Base-by-base conservation (phyloP, 2,888 invertebrate genomes). In the Phlogophora meticulosa region DNA sequence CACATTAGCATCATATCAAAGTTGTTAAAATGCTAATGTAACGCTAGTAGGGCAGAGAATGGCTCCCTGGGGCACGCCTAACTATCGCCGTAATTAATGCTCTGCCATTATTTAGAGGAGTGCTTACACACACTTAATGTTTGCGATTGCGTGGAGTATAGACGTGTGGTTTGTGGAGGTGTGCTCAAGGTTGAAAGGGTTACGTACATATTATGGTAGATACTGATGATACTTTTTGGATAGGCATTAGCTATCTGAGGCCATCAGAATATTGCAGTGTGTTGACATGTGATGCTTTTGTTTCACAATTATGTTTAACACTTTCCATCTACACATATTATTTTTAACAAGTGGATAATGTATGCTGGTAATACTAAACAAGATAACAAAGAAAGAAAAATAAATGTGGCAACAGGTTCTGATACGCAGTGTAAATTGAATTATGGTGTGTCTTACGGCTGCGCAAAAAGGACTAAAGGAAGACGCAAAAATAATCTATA, bases 81-180 rank as follows among this genome's bases (percentile, higher is more conserved):
- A 74, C 79, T 76, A 80, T 78, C 72, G 57, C 52, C 55, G 75
- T 84, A 84, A 85, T 84, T 84, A 86, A 86, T 86, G 84, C 75
- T 61, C 66, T 61, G 63, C 68, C 80, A 84, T 86, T 86, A 86
- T 84, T 86, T 81, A 86, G 77, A 76, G 69, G 72, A 76, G 65
- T 67, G 76, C 82, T 84, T 78, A 84, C 81, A 78, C 67, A 68
- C 69, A 74, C 67, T 79, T 76, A 72, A 77, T 68, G 77, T 72
- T 72, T 53, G 80, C 57, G 72, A 80, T 79, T 60, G 66, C 56
- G 59, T 59, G 32, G 24, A 40, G 34, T 60, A 60, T 59, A 56
- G 59, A 57, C 58, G 51, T 61, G 40, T 36, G 46, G 20, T 34
- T 42, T 42, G 10, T 22, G 46, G 42, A 67, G 55, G 46, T 66